Percentiles rank a stretch among this genome's conserved stretches.
Evolutionary conservation across 2,888 invertebrate genomes (phyloP).

Genomic region (Drosophila ezoana): DNA sequence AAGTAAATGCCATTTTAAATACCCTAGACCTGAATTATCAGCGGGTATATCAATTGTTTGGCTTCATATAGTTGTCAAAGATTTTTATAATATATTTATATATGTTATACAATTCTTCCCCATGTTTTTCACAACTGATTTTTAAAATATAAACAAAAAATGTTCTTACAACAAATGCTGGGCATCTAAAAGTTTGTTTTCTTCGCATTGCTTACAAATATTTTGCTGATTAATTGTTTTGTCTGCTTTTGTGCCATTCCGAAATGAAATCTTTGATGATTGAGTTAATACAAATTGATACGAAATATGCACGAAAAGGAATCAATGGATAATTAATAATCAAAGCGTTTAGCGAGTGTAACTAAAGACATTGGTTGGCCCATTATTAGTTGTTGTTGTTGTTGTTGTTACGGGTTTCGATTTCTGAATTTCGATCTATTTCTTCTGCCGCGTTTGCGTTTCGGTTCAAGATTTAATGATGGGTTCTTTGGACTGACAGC

Average conservation of each 20-base stretch:
- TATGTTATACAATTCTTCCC: background rate
- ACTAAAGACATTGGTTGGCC: conserved; percentile 56
- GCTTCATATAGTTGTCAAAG: background rate
- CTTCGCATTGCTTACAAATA: background rate
- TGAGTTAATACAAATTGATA: conserved; percentile 59
- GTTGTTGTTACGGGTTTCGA: conserved; percentile 29
- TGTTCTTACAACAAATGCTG: background rate
- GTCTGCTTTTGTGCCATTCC: conserved; percentile 10
- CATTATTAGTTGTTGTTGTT: conserved; percentile 37
- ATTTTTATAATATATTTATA: background rate
- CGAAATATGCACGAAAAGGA: conserved; percentile 32
- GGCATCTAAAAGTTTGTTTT: conserved; percentile 6
- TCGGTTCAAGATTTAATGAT: conserved; percentile 36
- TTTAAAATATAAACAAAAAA: no score
- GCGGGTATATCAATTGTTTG: background rate
- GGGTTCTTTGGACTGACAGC: conserved; percentile 54
- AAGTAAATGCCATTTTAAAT: conserved; percentile 15
- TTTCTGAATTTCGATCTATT: conserved; percentile 44
- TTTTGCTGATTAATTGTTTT: conserved; percentile 40
- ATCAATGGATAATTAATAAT: conserved; percentile 64
- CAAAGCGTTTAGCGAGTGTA: conserved; percentile 64
- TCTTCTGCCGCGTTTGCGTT: conserved; percentile 12
- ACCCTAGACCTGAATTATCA: conserved; percentile 5
- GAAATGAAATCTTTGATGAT: conserved; percentile 54
- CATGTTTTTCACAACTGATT: no score